A percentile compares a stretch with the other conserved stretches of the same genome.
These are phyloP conservation scores for Amblyopsis hoosieri DNA, from an alignment of 2,797 vertebrate genomes.

Conservation along the genomic window DNA sequence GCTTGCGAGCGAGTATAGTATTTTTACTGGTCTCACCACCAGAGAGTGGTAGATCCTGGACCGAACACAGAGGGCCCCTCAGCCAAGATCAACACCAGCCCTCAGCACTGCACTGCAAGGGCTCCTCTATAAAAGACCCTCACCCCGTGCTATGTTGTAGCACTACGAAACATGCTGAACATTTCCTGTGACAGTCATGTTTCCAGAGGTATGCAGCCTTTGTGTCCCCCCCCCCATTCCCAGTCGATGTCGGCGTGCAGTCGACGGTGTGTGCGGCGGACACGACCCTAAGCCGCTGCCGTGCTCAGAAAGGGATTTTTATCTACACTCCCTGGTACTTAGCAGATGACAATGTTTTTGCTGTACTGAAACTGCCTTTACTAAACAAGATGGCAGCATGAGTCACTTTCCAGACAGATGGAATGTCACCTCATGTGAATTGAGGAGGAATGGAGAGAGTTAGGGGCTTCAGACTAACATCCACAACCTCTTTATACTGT, in stretches of 20 bases:
- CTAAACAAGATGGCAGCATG: slow-evolving; percentile 61
- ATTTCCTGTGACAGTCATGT: slow-evolving; percentile 76
- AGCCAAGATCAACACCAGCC: slow-evolving; percentile 73
- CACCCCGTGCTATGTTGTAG: slow-evolving; percentile 57
- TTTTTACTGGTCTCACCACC: slow-evolving; percentile 58
- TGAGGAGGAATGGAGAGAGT: slow-evolving; percentile 33
- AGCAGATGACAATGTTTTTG: slow-evolving; percentile 35
- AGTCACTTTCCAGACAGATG: slow-evolving; percentile 59
- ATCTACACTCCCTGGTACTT: slow-evolving; percentile 27
- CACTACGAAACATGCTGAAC: slow-evolving; percentile 73
- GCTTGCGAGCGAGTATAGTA: slow-evolving; percentile 49
- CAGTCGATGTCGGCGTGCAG: slow-evolving; percentile 11
- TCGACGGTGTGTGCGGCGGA: slow-evolving; percentile 20
- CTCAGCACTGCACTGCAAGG: slow-evolving; percentile 43
- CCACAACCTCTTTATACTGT: slow-evolving; percentile 42
- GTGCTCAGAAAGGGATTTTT: slow-evolving; percentile 27
- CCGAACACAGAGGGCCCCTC: slow-evolving; percentile 37
- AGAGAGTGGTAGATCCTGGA: slow-evolving; percentile 59
- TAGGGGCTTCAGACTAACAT: slow-evolving; percentile 46
- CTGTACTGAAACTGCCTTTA: slow-evolving; percentile 55
- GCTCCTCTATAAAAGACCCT: slow-evolving; percentile 52
- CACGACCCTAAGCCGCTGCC: slow-evolving; percentile 55
- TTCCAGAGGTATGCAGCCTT: slow-evolving; percentile 54
- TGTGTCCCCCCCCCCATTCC: slow-evolving; percentile 17
- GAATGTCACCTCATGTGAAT: slow-evolving; percentile 65